These are phyloP conservation scores for Aricia agestis DNA, from an alignment of 1,140 invertebrate species.

Conservation along the genomic window DNA sequence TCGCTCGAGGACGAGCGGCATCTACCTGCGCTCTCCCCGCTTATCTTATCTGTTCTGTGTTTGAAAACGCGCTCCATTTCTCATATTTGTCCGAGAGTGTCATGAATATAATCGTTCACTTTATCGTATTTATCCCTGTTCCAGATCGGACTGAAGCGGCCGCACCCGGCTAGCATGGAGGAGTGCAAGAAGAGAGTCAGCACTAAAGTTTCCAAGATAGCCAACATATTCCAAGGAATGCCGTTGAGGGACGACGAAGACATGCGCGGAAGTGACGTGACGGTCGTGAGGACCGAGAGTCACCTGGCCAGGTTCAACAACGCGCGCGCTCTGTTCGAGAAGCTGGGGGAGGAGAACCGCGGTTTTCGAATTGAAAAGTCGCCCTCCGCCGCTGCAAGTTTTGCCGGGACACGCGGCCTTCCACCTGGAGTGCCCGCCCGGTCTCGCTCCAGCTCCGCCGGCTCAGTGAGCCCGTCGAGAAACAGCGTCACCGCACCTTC, in stretches of 20 bases:
- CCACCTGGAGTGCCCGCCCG: slow-evolving; percentile 55
- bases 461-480: slow-evolving; percentile 77
- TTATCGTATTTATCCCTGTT: slow-evolving; percentile 49
- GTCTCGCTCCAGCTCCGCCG: slow-evolving; percentile 79
- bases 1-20: slow-evolving; percentile 46
- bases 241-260: slow-evolving; percentile 70
- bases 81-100: slow-evolving; percentile 45
- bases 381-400: slow-evolving; percentile 67
- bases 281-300: slow-evolving; percentile 90
- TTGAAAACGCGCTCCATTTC: slow-evolving; percentile 49
- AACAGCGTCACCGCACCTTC: slow-evolving; percentile 63
- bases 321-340: slow-evolving; percentile 94
- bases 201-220: slow-evolving; percentile 92
- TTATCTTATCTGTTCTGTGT: slow-evolving; percentile 61
- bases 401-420: slow-evolving; percentile 61
- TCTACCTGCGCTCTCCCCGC: slow-evolving; percentile 50
- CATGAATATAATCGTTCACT: slow-evolving; percentile 41
- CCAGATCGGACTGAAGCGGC: slow-evolving; percentile 70
- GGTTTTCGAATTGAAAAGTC: slow-evolving; percentile 74
- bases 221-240: slow-evolving; percentile 89
- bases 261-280: slow-evolving; percentile 78
- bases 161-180: slow-evolving; percentile 76
- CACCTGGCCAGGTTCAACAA: slow-evolving; percentile 94
- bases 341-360: slow-evolving; percentile 87
- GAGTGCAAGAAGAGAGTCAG: slow-evolving; percentile 85